Evolutionary conservation across 2,797 vertebrate genomes (phyloP).

Genomic region (Artibeus lituratus): DNA sequence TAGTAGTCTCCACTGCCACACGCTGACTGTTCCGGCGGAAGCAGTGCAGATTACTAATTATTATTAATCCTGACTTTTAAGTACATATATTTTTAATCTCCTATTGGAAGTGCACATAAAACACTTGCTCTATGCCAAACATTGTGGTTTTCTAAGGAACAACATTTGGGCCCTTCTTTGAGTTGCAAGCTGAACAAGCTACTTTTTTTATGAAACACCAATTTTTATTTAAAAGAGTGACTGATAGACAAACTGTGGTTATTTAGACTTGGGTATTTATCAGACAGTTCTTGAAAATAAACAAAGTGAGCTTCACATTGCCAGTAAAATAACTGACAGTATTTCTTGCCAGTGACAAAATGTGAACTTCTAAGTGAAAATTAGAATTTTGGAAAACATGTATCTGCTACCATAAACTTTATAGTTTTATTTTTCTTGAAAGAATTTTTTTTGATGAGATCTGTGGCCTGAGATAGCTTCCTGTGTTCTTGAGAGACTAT

Average conservation of each 20-base stretch:
- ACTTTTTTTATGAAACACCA: not conserved
- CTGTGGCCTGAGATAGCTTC: not conserved
- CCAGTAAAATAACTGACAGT: not conserved
- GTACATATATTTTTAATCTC: not conserved
- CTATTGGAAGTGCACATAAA: not conserved
- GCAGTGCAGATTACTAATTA: not conserved
- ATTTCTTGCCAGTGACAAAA: not conserved
- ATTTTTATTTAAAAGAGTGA: conserved; percentile 6
- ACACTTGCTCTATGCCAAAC: not conserved
- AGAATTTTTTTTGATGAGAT: conserved; percentile 16
- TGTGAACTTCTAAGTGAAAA: conserved; percentile 22
- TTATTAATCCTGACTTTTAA: not conserved
- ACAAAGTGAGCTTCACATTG: not conserved
- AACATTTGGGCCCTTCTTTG: not conserved
- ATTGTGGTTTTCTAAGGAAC: not conserved
- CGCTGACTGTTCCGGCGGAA: not conserved
- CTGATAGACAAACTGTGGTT: not conserved
- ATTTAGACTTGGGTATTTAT: conserved; percentile 3
- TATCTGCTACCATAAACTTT: not conserved
- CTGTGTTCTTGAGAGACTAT: not conserved
- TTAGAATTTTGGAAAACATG: not conserved
- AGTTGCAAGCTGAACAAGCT: not conserved
- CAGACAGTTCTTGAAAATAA: conserved; percentile 2
- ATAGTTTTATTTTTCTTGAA: conserved; percentile 1
- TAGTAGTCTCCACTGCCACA: not conserved